Evolutionary conservation across 2,888 invertebrate genomes (phyloP).

Genomic region (Amphipoea lucens): DNA sequence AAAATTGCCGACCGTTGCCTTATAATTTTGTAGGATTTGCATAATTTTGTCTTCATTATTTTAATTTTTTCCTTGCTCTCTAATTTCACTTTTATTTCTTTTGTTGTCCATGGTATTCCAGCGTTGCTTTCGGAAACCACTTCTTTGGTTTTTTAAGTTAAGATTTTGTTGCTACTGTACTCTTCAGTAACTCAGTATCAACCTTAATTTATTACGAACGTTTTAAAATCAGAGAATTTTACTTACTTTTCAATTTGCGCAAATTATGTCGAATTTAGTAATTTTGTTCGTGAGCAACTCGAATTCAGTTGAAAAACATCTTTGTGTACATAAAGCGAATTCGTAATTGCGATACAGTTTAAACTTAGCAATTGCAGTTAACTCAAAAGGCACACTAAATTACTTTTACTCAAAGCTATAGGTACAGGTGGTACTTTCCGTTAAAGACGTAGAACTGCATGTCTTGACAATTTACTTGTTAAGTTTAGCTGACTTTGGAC

Average conservation of each 20-base stretch:
- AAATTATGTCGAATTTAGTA: not conserved
- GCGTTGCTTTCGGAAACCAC: not conserved
- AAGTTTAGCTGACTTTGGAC: not conserved
- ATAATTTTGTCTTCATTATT: slow-evolving; percentile 37
- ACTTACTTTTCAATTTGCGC: slow-evolving; percentile 3
- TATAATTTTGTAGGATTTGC: slow-evolving; percentile 31
- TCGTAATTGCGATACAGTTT: slow-evolving; percentile 31
- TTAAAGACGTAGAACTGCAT: slow-evolving; percentile 11
- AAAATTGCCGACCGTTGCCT: slow-evolving; percentile 22
- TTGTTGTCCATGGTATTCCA: not conserved
- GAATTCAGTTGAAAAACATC: slow-evolving; percentile 13
- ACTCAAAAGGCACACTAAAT: slow-evolving; percentile 27
- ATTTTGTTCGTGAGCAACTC: slow-evolving; percentile 14
- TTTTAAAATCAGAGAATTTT: not conserved
- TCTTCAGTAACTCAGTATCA: not conserved
- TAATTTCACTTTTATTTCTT: slow-evolving; percentile 16
- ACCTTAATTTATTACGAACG: not conserved
- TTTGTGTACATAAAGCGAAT: slow-evolving; percentile 30
- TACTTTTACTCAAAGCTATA: slow-evolving; percentile 3
- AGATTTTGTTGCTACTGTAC: not conserved
- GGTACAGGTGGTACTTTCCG: not conserved
- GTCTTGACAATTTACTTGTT: not conserved
- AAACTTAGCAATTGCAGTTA: slow-evolving; percentile 22
- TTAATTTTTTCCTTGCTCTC: not conserved
- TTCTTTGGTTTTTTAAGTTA: not conserved